These are phyloP conservation scores for Lithobates pipiens DNA, from an alignment of 2,797 vertebrate species.

Conservation along the genomic window DNA sequence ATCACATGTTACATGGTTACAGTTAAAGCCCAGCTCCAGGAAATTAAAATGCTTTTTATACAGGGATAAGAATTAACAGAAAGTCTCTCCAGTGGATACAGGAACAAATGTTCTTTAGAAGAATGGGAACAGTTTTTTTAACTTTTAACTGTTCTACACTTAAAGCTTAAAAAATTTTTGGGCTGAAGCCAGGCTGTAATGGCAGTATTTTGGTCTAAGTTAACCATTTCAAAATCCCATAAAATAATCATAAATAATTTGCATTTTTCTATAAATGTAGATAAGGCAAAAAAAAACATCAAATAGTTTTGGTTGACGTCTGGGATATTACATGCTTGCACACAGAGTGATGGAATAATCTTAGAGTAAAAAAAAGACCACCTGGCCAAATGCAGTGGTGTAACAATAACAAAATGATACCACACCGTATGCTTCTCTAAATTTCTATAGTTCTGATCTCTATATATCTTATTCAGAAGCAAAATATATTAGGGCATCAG, in stretches of 20 bases:
- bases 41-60: no score
- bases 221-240: background rate
- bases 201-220: background rate
- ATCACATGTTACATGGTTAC: background rate
- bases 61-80: background rate
- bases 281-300: background rate
- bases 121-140: no score
- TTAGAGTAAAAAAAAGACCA: no score
- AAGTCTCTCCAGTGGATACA: background rate
- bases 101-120: no score
- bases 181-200: background rate
- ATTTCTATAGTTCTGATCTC: background rate
- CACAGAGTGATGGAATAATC: no score
- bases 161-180: background rate
- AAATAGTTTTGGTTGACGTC: no score
- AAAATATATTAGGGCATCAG: background rate
- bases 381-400: no score
- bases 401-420: no score
- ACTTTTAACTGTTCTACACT: background rate
- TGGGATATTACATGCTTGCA: no score
- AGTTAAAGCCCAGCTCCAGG: no score
- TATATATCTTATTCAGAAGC: background rate
- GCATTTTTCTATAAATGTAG: background rate
- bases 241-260: background rate
- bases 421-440: no score